Conservation (phyloP, 2,797 vertebrate genomes). For the Sitta carolinensis region DNA sequence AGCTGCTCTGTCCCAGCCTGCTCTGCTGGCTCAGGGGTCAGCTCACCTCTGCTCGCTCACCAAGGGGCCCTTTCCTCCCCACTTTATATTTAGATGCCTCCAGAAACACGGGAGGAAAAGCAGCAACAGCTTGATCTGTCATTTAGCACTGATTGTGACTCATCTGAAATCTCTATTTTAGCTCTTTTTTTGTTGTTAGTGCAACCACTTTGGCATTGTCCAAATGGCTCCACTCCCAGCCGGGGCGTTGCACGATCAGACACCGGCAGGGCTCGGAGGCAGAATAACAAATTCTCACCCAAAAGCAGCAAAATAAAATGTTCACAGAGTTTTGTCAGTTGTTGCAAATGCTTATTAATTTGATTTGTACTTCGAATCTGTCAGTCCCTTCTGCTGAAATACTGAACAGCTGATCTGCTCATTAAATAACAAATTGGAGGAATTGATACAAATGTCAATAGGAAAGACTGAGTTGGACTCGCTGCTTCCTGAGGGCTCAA, state of each 20-base stretch:
- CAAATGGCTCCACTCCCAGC: neutral
- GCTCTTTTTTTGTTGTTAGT: neutral
- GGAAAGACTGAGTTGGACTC: neutral
- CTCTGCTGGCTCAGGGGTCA: neutral
- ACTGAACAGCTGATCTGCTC: neutral
- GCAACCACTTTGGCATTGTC: neutral
- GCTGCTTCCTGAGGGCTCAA: neutral
- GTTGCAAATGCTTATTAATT: slow-evolving; percentile 18
- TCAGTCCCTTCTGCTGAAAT: slow-evolving; percentile 12
- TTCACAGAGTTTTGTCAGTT: neutral
- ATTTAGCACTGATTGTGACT: neutral
- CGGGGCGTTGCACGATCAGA: neutral
- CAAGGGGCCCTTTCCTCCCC: neutral
- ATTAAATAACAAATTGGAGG: neutral
- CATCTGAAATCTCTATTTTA: slow-evolving; percentile 3
- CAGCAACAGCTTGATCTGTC: slow-evolving; percentile 12
- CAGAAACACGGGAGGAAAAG: neutral
- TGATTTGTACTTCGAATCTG: slow-evolving; percentile 15
- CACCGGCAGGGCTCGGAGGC: neutral
- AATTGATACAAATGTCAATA: neutral
- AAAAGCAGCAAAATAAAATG: slow-evolving; percentile 9
- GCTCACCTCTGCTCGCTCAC: neutral
- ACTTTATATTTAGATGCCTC: neutral
- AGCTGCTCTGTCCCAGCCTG: neutral
- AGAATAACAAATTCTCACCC: neutral